Conservation (phyloP, 2,888 invertebrate species). For the Acleris sparsana region DNA sequence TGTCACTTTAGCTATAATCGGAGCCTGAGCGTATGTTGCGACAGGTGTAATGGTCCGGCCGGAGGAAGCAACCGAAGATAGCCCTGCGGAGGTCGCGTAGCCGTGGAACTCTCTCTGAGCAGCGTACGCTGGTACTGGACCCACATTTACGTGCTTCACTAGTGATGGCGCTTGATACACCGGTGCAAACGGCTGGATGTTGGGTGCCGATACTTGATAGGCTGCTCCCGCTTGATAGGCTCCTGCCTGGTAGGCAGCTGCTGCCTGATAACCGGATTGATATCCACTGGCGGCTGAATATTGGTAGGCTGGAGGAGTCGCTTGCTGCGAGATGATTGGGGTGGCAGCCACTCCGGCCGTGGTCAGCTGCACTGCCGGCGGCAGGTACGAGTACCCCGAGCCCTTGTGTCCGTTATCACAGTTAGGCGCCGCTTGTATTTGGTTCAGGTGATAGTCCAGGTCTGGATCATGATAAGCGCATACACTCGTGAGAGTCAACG, state of each 20-base stretch:
- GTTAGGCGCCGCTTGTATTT: conserved; percentile 65
- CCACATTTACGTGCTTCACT: conserved; percentile 47
- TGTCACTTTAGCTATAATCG: conserved; percentile 78
- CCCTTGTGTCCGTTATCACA: conserved; percentile 53
- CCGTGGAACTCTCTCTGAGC: conserved; percentile 76
- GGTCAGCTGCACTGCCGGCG: conserved; percentile 80
- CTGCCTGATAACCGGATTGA: conserved; percentile 42
- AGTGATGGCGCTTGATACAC: conserved; percentile 51
- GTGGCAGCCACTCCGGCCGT: conserved; percentile 54
- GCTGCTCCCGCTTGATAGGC: conserved; percentile 54
- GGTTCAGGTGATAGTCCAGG: conserved; percentile 73
- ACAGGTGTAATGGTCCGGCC: conserved; percentile 67
- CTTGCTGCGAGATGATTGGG: conserved; percentile 43
- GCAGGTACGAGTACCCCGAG: conserved; percentile 76
- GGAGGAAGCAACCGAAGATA: conserved; percentile 65
- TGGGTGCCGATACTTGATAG: conserved; percentile 55
- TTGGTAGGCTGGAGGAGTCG: conserved; percentile 48
- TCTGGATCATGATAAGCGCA: conserved; percentile 77
- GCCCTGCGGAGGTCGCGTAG: conserved; percentile 80
- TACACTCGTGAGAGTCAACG: conserved; percentile 55
- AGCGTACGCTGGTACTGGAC: conserved; percentile 50
- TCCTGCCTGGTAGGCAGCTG: conserved; percentile 45
- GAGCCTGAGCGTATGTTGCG: conserved; percentile 78
- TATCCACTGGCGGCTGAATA: conserved; percentile 43
- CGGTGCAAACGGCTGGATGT: conserved; percentile 56